These are phyloP conservation scores for Argyresthia goedartella DNA, from an alignment of 2,888 invertebrate genomes.

Conservation along the genomic window DNA sequence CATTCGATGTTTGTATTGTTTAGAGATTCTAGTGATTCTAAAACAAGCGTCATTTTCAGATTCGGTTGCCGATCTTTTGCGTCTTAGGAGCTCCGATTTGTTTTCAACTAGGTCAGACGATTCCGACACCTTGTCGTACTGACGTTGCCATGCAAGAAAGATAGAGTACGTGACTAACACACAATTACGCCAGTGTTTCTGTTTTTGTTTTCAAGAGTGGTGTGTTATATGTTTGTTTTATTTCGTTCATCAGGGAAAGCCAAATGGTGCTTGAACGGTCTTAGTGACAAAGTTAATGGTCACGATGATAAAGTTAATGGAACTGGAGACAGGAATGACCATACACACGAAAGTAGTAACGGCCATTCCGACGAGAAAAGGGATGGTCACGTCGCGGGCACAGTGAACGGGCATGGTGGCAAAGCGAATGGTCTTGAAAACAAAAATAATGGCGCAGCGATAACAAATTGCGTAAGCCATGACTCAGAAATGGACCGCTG, in stretches of 20 bases:
- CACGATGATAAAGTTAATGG: slow-evolving; percentile 12
- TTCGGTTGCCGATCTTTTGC: slow-evolving; percentile 40
- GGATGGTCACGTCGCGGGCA: slow-evolving; percentile 10
- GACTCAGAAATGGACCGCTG: slow-evolving; percentile 15
- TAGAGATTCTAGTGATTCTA: slow-evolving; percentile 8
- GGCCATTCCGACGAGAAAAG: slow-evolving; percentile 8
- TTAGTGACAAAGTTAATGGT: slow-evolving; percentile 11
- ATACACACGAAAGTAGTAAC: not conserved
- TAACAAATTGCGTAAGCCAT: slow-evolving; percentile 20
- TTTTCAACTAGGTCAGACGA: slow-evolving; percentile 30
- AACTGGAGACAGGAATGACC: slow-evolving; percentile 6
- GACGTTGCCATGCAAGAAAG: slow-evolving; percentile 17
- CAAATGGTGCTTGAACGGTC: slow-evolving; percentile 23
- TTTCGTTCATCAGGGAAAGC: slow-evolving; percentile 55
- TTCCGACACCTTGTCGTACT: slow-evolving; percentile 21
- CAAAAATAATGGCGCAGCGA: slow-evolving; percentile 22
- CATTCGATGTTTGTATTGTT: not conserved
- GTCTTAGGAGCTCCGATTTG: slow-evolving; percentile 37
- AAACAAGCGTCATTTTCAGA: slow-evolving; percentile 49
- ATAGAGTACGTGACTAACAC: slow-evolving; percentile 29
- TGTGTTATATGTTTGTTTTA: slow-evolving; percentile 34
- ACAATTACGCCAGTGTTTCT: slow-evolving; percentile 52
- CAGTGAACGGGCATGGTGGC: slow-evolving; percentile 13
- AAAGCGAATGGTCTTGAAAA: slow-evolving; percentile 24
- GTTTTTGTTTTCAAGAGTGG: slow-evolving; percentile 19